Evolutionary conservation across 2,113 vertebrate species (phyloP).

Genomic region (Vombatus ursinus): DNA sequence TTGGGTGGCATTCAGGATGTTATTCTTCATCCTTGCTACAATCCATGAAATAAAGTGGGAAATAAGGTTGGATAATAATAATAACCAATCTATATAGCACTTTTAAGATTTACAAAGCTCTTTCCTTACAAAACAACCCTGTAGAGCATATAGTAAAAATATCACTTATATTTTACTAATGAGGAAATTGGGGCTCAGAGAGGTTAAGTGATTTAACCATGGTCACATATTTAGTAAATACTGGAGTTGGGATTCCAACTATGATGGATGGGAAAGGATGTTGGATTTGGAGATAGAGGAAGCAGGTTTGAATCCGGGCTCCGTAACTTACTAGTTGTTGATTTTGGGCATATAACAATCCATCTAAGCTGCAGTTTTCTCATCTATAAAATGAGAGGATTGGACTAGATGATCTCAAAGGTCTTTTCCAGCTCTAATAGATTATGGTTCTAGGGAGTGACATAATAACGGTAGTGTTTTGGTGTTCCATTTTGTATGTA

Average conservation of each 20-base stretch:
- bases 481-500: neutral
- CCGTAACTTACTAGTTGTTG: constrained; percentile 11
- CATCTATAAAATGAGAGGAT: constrained; percentile 10
- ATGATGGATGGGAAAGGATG: neutral
- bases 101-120: neutral
- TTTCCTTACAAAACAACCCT: neutral
- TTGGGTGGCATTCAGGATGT: neutral
- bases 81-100: neutral
- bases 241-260: neutral
- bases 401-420: neutral
- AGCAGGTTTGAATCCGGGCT: constrained; percentile 32
- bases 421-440: neutral
- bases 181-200: neutral
- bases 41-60: neutral
- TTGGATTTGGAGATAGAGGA: neutral
- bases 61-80: neutral
- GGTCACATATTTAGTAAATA: neutral
- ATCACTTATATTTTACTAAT: neutral
- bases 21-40: neutral
- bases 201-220: neutral
- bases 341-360: neutral
- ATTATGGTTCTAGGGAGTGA: neutral
- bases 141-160: neutral
- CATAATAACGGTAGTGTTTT: neutral
- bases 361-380: neutral